Conservation (phyloP, 2,888 invertebrate genomes). For the Bombyx huttoni region DNA sequence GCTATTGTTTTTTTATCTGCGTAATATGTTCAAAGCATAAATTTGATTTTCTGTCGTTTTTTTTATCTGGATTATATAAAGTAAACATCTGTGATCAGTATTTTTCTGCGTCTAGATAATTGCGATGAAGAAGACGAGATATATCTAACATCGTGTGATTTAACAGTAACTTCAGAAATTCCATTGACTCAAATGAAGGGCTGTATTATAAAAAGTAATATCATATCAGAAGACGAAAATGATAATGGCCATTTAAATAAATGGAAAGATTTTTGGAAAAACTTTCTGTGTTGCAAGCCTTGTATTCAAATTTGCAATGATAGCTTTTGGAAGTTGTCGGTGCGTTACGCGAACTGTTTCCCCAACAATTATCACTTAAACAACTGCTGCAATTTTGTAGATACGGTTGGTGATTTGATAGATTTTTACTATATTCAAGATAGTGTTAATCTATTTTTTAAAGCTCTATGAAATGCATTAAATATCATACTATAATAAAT, state of each 20-base stretch:
- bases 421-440: not conserved
- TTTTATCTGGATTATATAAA: no score
- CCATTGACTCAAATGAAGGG: conserved; percentile 31
- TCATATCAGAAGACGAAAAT: conserved; percentile 19
- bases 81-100: not conserved
- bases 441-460: not conserved
- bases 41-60: no score
- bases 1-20: no score
- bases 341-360: conserved; percentile 44
- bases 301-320: conserved; percentile 27
- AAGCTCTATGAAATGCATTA: no score
- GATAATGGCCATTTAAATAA: conserved; percentile 7
- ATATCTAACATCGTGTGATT: conserved; percentile 43
- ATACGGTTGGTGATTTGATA: conserved; percentile 33
- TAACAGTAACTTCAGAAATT: conserved; percentile 24
- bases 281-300: conserved; percentile 28
- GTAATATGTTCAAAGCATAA: no score
- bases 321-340: conserved; percentile 40
- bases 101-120: conserved; percentile 23
- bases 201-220: conserved; percentile 30
- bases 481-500: no score
- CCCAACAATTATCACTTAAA: conserved; percentile 28
- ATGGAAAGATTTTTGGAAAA: conserved; percentile 26
- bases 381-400: conserved; percentile 32
- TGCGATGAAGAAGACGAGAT: conserved; percentile 36